phyloP scores from a whole-genome alignment of 53 echinoderm and acorn worm genomes.

The Holothuria leucospilota region DNA sequence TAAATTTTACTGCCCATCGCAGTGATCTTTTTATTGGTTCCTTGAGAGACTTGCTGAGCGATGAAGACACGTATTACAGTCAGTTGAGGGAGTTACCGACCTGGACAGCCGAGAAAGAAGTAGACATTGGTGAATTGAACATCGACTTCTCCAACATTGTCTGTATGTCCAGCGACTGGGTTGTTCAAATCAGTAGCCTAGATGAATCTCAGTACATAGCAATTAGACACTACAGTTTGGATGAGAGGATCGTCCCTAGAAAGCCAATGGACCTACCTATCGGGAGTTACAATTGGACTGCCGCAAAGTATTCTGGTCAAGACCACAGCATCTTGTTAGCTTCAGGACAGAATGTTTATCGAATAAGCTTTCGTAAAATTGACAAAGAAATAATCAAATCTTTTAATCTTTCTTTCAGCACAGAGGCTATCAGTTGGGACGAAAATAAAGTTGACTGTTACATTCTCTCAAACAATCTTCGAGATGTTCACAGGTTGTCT shows the following conservation, averaged over 20 bases:
- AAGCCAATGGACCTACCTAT: not conserved
- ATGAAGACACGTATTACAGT: not conserved
- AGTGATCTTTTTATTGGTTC: too few relatives aligned
- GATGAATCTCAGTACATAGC: not conserved
- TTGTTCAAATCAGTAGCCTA: slow-evolving; percentile 32
- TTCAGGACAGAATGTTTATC: not conserved
- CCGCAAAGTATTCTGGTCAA: not conserved
- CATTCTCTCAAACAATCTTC: not conserved
- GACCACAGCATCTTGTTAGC: slow-evolving; percentile 15
- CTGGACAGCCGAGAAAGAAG: not conserved
- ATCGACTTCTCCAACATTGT: slow-evolving; percentile 28
- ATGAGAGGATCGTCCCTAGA: not conserved
- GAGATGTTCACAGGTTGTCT: slow-evolving; percentile 17
- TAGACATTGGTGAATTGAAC: not conserved
- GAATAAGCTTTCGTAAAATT: slow-evolving; percentile 10
- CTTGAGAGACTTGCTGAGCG: too few relatives aligned
- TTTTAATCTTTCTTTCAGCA: not conserved
- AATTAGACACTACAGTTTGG: slow-evolving; percentile 15
- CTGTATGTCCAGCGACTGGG: slow-evolving; percentile 19
- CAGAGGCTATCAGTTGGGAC: slow-evolving; percentile 25
- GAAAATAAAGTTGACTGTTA: slow-evolving; percentile 17
- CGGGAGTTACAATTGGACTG: not conserved
- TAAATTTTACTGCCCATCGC: too few relatives aligned
- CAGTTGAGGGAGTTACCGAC: not conserved
- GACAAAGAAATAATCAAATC: not conserved